Evolutionary conservation across 1,140 invertebrate genomes (phyloP), one percentile per base, ranked within the genome.

Genomic region (Ephestia elutella): DNA sequence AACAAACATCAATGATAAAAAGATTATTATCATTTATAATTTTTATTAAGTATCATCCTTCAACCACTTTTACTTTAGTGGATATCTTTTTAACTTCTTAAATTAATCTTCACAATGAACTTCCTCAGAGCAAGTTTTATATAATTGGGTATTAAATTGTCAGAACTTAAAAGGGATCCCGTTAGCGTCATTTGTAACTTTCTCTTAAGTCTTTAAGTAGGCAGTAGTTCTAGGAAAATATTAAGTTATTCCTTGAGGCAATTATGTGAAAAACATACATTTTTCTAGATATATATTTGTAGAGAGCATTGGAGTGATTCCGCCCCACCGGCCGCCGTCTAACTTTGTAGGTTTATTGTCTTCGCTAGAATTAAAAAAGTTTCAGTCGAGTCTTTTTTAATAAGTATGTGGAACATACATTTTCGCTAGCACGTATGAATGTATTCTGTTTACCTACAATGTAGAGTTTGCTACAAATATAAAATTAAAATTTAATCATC

Each of bases 361-460:
- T 71, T 70, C 63, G 65, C 58, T 66, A 70, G 69, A 73, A 76
- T 76, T 76, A 76, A 76, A 76, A 76, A 76, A 73, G 68, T 76
- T 76, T 68, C 58, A 30, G 49, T 59, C 57, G 56, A 64, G 56
- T 64, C 54, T 63, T 56, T 25, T 53, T 58, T 67, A 60, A 62
- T 63, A 65, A 49, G 44, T 17, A 50, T 60, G 54, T 60, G 35
- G 51, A 64, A 60, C 60, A 63, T 49, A 66, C 56, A 71, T 58
- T 63, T 71, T 30, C 56, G 19, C 19, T 50, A 9, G 19, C 5
- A 15, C 15, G n/a, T 15, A 3, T 2, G 5, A 2, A 15, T 32
- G 4, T 32, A 32, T 10, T 32, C 9, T 32, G 30, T 32, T 32
- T 9, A 7, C 30, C 9, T 11, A 11, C 30, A 32, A 32, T 32